Conservation (phyloP, 2,888 invertebrate species). For the Phyto melanocephala region DNA sequence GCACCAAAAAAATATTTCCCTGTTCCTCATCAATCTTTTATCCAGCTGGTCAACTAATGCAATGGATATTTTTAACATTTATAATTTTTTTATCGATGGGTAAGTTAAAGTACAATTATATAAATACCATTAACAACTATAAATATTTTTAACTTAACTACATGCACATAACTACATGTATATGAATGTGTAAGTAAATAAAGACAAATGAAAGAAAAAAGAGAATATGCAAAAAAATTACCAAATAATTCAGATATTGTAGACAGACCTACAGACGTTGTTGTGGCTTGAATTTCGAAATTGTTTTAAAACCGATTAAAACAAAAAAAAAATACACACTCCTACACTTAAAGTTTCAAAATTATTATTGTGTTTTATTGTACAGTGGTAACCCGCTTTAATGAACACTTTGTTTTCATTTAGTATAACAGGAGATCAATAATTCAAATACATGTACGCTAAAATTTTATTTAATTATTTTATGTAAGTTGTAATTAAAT, state of each 20-base stretch:
- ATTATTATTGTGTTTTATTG: too few relatives aligned
- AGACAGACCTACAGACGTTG: neutral
- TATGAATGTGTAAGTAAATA: neutral
- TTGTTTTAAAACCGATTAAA: too few relatives aligned
- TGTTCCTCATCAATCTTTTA: neutral
- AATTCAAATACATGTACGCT: too few relatives aligned
- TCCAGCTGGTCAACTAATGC: slow-evolving; percentile 61
- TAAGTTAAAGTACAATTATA: slow-evolving; percentile 67
- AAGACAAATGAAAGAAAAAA: neutral
- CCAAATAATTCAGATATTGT: neutral
- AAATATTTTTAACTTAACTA: neutral
- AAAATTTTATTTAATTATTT: too few relatives aligned
- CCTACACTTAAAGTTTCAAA: neutral
- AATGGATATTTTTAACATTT: slow-evolving; percentile 73
- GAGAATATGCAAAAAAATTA: neutral
- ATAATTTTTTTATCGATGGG: slow-evolving; percentile 75
- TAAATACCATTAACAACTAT: neutral
- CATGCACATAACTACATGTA: neutral
- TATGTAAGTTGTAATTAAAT: neutral
- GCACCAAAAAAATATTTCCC: slow-evolving; percentile 28
- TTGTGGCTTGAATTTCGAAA: slow-evolving; percentile 28
- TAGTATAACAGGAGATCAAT: too few relatives aligned
- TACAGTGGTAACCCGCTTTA: too few relatives aligned
- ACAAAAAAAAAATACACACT: neutral
- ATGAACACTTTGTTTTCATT: too few relatives aligned